Conservation (phyloP, 2,888 invertebrate genomes). For the Athalia rosae region DNA sequence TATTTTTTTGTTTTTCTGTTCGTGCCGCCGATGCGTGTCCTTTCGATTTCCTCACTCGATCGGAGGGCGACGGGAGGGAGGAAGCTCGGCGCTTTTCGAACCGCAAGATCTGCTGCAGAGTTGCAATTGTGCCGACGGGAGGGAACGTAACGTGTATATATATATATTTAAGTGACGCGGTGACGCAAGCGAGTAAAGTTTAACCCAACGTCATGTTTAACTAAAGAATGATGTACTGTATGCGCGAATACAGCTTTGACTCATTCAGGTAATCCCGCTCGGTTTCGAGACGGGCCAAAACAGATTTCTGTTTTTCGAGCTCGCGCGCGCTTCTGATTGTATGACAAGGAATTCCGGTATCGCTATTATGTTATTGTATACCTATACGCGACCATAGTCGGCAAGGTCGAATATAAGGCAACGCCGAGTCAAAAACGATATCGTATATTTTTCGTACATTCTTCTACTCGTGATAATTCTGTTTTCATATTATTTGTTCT, state of each 20-base stretch:
- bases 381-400: not conserved
- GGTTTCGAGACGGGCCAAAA: conserved; percentile 28
- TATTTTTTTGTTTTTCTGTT: not conserved
- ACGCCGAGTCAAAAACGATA: not conserved
- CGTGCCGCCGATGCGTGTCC: not conserved
- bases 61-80: not conserved
- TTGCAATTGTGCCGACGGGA: not conserved
- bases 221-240: conserved; percentile 2
- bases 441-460: not conserved
- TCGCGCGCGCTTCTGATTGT: not conserved
- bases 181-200: conserved; percentile 12
- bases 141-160: not conserved
- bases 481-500: not conserved
- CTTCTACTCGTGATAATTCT: not conserved
- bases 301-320: conserved; percentile 30
- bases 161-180: not conserved
- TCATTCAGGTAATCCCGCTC: conserved; percentile 39
- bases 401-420: not conserved
- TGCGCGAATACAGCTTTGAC: conserved; percentile 32
- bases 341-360: conserved; percentile 34
- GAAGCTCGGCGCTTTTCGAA: not conserved
- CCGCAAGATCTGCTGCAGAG: not conserved
- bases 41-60: too few species aligned
- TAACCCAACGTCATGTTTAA: conserved; percentile 12
- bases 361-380: too few species aligned